A percentile compares a stretch with the other conserved stretches of the same genome.
Conservation (phyloP, 2,113 vertebrate species). For the Myanophis thanlyinensis region DNA sequence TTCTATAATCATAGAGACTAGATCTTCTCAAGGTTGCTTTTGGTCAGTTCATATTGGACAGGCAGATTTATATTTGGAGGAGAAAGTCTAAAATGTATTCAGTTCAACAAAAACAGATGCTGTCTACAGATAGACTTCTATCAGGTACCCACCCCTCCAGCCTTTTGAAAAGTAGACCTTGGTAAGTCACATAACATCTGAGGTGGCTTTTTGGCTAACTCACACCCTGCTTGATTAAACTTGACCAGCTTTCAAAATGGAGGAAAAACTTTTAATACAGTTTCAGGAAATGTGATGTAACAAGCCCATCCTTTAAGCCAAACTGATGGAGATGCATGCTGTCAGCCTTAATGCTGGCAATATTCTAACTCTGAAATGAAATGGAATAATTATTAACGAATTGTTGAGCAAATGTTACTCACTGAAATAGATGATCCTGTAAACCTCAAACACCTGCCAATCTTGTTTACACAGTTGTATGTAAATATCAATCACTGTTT, state of each 20-base stretch:
- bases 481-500: neutral
- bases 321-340: neutral
- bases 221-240: neutral
- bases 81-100: too few relatives aligned
- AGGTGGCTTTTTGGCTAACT: neutral
- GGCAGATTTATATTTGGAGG: too few relatives aligned
- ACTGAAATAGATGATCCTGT: conserved; percentile 20
- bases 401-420: conserved; percentile 17
- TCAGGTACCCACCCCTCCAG: too few relatives aligned
- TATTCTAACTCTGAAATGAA: neutral
- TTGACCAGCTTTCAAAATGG: neutral
- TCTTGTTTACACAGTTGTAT: neutral
- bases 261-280: neutral
- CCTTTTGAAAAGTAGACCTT: neutral
- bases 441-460: neutral
- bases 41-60: too few relatives aligned
- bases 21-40: too few relatives aligned
- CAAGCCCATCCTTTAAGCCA: neutral
- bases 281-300: neutral
- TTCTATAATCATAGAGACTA: too few relatives aligned
- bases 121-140: too few relatives aligned
- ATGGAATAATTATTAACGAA: conserved; percentile 3
- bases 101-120: too few relatives aligned
- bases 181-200: neutral
- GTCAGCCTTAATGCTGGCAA: neutral